phyloP scores from a whole-genome alignment of 2,113 vertebrate species.

The Antidorcas marsupialis region DNA sequence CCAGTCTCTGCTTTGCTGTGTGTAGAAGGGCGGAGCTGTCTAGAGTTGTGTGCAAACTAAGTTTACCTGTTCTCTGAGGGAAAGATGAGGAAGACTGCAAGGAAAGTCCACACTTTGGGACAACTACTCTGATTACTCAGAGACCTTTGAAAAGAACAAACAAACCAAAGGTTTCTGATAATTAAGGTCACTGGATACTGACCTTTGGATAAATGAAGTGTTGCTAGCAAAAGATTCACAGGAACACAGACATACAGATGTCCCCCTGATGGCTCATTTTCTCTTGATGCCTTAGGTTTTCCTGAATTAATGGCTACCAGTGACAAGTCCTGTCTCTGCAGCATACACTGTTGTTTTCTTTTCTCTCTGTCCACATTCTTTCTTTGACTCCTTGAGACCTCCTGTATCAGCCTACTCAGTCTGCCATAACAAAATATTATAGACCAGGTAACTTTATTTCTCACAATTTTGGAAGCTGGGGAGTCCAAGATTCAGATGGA shows the following conservation, averaged over 20 bases:
- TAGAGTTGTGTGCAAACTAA: neutral
- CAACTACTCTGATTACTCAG: neutral
- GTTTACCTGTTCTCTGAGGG: neutral
- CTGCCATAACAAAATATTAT: neutral
- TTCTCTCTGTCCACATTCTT: neutral
- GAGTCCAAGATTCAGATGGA: neutral
- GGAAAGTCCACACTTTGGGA: neutral
- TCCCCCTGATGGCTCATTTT: neutral
- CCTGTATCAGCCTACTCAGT: neutral
- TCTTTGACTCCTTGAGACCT: neutral
- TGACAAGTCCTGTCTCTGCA: neutral
- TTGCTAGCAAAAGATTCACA: neutral
- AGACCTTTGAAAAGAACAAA: neutral
- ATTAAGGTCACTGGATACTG: neutral
- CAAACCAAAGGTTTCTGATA: neutral
- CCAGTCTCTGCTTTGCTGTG: neutral
- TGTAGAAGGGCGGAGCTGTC: neutral
- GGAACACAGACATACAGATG: neutral
- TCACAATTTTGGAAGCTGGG: neutral
- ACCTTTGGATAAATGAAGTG: neutral
- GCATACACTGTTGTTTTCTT: neutral
- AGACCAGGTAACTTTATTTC: neutral
- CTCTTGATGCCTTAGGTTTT: neutral
- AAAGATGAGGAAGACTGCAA: neutral
- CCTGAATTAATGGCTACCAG: neutral